These are phyloP conservation scores for Pollicipes pollicipes DNA, from an alignment of 1,140 invertebrate species.

Conservation along the genomic window DNA sequence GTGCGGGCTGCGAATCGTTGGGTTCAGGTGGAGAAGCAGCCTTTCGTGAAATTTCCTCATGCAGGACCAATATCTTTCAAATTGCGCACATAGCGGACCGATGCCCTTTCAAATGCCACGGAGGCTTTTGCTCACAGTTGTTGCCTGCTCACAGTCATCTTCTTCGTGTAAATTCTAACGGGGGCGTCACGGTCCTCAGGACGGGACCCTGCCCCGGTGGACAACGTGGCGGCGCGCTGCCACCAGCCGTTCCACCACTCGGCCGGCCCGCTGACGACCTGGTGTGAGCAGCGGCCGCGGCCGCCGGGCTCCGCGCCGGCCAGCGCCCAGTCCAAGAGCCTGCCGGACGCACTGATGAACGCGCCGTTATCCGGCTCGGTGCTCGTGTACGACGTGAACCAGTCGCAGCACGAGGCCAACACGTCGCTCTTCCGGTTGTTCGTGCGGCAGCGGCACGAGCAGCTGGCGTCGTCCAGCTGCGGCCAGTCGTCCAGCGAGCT, in stretches of 20 bases:
- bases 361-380: constrained; percentile 26
- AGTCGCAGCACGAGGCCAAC: constrained; percentile 28
- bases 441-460: constrained; percentile 53
- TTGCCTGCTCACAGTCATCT: too few species aligned
- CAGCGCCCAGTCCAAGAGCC: constrained; percentile 50
- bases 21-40: too few species aligned
- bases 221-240: constrained; percentile 1
- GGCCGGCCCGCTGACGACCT: constrained; percentile 19
- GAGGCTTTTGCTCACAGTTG: too few species aligned
- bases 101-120: too few species aligned
- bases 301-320: constrained; percentile 5
- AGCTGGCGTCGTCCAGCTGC: constrained; percentile 10
- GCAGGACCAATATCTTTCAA: too few species aligned
- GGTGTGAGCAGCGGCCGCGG: constrained; percentile 13
- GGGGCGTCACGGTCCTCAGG: too few species aligned
- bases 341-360: constrained; percentile 36
- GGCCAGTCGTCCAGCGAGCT: constrained; percentile 15
- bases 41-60: too few species aligned
- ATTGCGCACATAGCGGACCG: too few species aligned
- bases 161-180: too few species aligned
- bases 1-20: too few species aligned
- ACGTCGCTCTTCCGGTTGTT: constrained; percentile 72
- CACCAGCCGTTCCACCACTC: constrained; percentile 17
- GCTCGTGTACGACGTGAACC: constrained; percentile 31
- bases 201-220: not conserved